These are phyloP conservation scores for Liasis olivaceus DNA, from an alignment of 2,797 vertebrate genomes.

Conservation along the genomic window DNA sequence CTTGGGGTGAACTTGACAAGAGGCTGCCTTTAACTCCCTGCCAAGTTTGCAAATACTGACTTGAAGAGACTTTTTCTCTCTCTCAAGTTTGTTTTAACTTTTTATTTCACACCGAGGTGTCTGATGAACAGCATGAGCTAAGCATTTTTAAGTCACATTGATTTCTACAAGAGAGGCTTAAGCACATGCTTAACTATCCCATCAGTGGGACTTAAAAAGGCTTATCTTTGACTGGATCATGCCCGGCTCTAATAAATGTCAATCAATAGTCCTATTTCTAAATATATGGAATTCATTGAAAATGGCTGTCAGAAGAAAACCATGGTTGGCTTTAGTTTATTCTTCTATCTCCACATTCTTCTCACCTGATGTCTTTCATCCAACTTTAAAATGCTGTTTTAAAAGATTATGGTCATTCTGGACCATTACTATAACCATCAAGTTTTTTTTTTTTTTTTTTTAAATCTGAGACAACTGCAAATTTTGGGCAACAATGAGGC, in stretches of 20 bases:
- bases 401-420: background rate
- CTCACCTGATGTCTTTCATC: background rate
- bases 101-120: background rate
- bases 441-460: no score
- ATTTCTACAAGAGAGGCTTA: slow-evolving; percentile 8
- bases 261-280: background rate
- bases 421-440: background rate
- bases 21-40: background rate
- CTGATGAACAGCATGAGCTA: background rate
- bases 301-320: background rate
- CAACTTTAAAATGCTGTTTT: background rate
- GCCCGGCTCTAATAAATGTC: background rate
- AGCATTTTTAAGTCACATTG: slow-evolving; percentile 6
- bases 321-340: background rate
- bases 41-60: background rate
- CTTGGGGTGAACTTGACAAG: background rate
- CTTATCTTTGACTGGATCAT: slow-evolving; percentile 1
- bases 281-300: background rate
- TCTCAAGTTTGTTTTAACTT: background rate
- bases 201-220: background rate
- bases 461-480: background rate
- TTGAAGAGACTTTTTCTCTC: background rate
- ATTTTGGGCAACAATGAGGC: background rate
- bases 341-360: background rate
- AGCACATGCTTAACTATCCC: background rate